Conservation (phyloP, 2,888 invertebrate species). For the Pyralis farinalis region DNA sequence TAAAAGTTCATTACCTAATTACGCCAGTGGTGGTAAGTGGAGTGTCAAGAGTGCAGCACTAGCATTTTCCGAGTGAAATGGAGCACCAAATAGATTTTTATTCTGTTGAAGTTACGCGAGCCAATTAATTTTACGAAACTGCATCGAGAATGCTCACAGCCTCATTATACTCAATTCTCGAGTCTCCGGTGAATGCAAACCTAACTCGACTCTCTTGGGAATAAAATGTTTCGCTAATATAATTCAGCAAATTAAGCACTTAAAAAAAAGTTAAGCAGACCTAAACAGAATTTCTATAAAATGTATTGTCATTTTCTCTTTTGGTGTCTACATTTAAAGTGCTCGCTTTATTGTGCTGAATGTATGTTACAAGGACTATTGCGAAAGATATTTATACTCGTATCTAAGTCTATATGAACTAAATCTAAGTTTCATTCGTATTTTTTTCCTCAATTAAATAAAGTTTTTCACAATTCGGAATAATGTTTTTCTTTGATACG, state of each 20-base stretch:
- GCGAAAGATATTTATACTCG: too few species aligned
- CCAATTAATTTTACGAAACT: conserved; percentile 67
- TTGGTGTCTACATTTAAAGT: too few species aligned
- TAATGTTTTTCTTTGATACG: too few species aligned
- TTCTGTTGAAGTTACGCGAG: conserved; percentile 55
- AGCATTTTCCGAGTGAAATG: conserved; percentile 34
- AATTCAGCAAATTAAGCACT: conserved; percentile 14
- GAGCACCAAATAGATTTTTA: conserved; percentile 59
- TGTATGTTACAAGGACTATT: too few species aligned
- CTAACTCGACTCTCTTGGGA: conserved; percentile 28
- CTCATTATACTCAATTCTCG: conserved; percentile 44
- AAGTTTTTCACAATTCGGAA: too few species aligned
- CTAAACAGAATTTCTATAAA: too few species aligned
- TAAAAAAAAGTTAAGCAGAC: background rate
- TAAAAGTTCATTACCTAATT: too few species aligned
- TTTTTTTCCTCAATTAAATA: too few species aligned
- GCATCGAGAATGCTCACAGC: conserved; percentile 57
- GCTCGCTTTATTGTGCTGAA: too few species aligned
- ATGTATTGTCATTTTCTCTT: too few species aligned
- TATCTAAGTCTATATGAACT: too few species aligned
- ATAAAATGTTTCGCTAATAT: conserved; percentile 24
- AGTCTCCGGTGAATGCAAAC: conserved; percentile 41
- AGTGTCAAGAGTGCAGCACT: conserved; percentile 30
- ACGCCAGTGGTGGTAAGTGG: conserved; percentile 3
- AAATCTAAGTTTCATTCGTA: too few species aligned